These are phyloP conservation scores for Pyrgus malvae DNA, from an alignment of 2,888 invertebrate species.

Conservation along the genomic window DNA sequence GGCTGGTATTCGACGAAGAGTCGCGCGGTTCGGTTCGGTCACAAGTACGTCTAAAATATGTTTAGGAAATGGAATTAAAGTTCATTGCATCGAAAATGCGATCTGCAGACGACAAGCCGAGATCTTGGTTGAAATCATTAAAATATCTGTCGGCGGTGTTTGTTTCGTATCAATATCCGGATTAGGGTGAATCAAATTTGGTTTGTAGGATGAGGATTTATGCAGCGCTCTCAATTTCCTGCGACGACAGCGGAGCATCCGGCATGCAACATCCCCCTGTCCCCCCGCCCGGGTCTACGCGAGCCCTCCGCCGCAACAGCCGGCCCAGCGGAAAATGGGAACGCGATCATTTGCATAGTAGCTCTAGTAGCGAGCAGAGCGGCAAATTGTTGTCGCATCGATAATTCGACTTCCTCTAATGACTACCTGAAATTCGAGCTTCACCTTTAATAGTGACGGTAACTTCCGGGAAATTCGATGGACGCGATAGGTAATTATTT, in stretches of 20 bases:
- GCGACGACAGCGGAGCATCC: slow-evolving; percentile 77
- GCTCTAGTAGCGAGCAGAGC: slow-evolving; percentile 70
- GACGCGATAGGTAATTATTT: too few relatives aligned
- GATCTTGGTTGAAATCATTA: slow-evolving; percentile 46
- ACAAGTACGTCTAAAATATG: slow-evolving; percentile 53
- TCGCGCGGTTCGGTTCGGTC: slow-evolving; percentile 47
- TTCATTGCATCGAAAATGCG: slow-evolving; percentile 30
- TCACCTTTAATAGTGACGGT: not conserved
- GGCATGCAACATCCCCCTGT: slow-evolving; percentile 52
- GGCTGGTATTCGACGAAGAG: slow-evolving; percentile 53
- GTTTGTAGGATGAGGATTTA: slow-evolving; percentile 78
- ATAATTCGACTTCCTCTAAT: slow-evolving; percentile 56
- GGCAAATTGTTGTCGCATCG: slow-evolving; percentile 79
- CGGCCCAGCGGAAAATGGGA: slow-evolving; percentile 71
- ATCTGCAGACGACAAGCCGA: slow-evolving; percentile 28
- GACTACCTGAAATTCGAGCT: slow-evolving; percentile 10
- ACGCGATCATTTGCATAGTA: slow-evolving; percentile 77
- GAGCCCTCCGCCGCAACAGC: slow-evolving; percentile 43
- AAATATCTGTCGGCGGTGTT: slow-evolving; percentile 58
- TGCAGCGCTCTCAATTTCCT: slow-evolving; percentile 81
- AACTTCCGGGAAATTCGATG: not conserved
- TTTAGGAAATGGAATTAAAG: slow-evolving; percentile 47
- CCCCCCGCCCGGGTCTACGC: slow-evolving; percentile 34
- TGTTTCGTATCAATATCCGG: slow-evolving; percentile 80
- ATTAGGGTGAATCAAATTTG: slow-evolving; percentile 79